Evolutionary conservation across 2,113 vertebrate species (phyloP), one percentile per base, ranked within the genome.

Genomic region (Pachypanchax playfairii): DNA sequence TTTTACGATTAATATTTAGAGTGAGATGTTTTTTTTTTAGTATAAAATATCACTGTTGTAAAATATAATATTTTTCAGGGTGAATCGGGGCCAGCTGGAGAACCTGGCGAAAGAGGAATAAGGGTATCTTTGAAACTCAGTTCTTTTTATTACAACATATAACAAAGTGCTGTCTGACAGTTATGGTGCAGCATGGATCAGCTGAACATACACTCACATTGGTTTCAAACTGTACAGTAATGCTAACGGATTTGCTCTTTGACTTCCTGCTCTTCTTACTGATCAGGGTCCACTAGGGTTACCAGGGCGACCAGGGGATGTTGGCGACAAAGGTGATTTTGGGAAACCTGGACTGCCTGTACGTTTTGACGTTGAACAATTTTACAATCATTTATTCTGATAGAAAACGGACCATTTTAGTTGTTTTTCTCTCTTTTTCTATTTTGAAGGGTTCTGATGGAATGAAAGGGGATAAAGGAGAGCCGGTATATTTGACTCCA

Each of bases 201-300:
- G 24, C 26, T 48, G 7, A 7, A 17, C 5, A 17, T 12, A 24
- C 10, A 2, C 15, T 36, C 20, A 15, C 2, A 2, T 3, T 38
- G 33, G 10, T 51, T 39, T 54, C n/a, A 25, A 22, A 42, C 8
- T 18, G 8, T 26, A 22, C 35, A 21, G 13, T 6, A 57, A 14
- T 57, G 2, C 3, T 31, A 13, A 8, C 10, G 4, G n/a, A 13
- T 18, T 44, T 49, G 12, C 0, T 41, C 22, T 20, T 22, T 39
- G 17, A 21, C 12, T 44, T 58, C 35, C 4, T 11, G 26, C 50
- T 43, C 7, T 43, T 47, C 28, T 57, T 76, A 29, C 20, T 67
- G 22, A 28, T 57, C 65, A 96, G 94, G 94, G 95, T 17, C 89
- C 91, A 0, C 77, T 93, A 4, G 95, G 95, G 11, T 66, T 94